Conservation (phyloP, 2,797 vertebrate species). For the Oceanodroma leucorhoa region DNA sequence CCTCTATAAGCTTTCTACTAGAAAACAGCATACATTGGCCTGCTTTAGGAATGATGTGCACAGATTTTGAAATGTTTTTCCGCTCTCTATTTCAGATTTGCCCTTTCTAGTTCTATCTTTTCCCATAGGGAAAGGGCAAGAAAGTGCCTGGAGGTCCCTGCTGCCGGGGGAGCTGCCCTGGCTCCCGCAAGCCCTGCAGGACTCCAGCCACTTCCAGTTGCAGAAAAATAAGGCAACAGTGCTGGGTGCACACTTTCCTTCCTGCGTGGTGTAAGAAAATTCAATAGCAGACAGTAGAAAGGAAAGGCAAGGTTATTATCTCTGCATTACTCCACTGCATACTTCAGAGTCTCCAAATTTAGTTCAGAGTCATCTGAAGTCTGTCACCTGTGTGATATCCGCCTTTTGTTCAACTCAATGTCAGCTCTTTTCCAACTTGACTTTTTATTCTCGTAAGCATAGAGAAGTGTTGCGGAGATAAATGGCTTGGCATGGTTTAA, state of each 20-base stretch:
- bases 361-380: not conserved
- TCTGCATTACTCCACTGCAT: not conserved
- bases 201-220: not conserved
- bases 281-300: not conserved
- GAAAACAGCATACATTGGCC: not conserved
- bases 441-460: not conserved
- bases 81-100: not conserved
- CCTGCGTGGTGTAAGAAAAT: not conserved
- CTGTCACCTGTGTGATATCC: not conserved
- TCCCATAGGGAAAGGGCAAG: not conserved
- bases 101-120: not conserved
- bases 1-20: not conserved
- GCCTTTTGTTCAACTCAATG: not conserved
- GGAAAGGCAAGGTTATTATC: not conserved
- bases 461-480: not conserved
- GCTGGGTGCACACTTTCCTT: not conserved
- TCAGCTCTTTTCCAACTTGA: not conserved
- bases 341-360: not conserved
- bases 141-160: accelerated
- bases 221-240: not conserved
- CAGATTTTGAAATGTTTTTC: not conserved
- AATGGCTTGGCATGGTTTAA: not conserved
- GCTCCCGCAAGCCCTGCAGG: accelerated
- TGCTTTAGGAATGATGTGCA: not conserved
- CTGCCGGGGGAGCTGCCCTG: accelerated